phyloP scores from a whole-genome alignment of 2,113 vertebrate species.

The Donacobius atricapilla region DNA sequence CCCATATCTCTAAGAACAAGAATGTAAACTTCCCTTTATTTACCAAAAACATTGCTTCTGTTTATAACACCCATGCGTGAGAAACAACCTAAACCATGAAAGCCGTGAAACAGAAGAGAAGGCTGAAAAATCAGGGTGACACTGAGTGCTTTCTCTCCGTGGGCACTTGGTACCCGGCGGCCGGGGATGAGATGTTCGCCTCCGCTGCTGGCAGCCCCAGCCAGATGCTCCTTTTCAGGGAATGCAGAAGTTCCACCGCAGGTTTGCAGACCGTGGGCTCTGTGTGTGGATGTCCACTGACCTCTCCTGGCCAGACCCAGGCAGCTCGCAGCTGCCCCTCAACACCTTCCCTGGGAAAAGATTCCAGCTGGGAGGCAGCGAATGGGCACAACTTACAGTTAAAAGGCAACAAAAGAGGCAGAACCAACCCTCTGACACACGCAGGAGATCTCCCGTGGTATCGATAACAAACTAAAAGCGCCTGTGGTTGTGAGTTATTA shows the following conservation, averaged over 20 bases:
- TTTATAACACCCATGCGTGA: too few relatives aligned
- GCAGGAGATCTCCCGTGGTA: not conserved
- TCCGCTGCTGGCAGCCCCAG: not conserved
- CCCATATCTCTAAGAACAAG: too few relatives aligned
- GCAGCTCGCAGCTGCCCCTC: not conserved
- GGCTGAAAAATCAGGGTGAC: too few relatives aligned
- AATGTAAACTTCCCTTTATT: too few relatives aligned
- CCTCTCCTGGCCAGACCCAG: constrained; percentile 45
- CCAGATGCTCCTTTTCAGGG: not conserved
- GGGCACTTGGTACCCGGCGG: not conserved
- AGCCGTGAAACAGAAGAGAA: too few relatives aligned
- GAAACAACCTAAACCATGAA: too few relatives aligned
- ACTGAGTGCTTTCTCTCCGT: not conserved
- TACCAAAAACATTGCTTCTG: too few relatives aligned
- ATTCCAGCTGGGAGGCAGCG: rapidly evolving
- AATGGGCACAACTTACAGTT: not conserved
- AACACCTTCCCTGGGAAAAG: not conserved
- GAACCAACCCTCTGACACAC: not conserved
- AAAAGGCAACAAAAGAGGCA: not conserved
- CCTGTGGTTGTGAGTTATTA: not conserved
- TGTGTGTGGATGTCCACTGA: constrained; percentile 24
- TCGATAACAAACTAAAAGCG: not conserved
- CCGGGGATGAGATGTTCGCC: not conserved
- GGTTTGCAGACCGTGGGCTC: not conserved
- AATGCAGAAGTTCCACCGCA: not conserved